Base-by-base conservation (phyloP, 1,140 invertebrate species). In the Anastrepha obliqua region DNA sequence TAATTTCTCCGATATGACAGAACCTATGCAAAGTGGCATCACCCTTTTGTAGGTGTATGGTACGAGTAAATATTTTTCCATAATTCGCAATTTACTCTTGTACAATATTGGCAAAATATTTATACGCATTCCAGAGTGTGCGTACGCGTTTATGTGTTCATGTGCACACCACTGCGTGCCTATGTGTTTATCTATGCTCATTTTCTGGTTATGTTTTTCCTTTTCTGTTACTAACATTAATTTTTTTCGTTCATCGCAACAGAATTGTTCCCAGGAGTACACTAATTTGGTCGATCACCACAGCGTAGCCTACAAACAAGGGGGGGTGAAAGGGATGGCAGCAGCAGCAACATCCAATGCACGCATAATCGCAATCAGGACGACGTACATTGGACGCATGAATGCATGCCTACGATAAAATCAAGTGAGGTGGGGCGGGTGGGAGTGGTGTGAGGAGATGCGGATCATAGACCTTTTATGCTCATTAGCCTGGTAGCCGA, bases 341-440 rank as follows among this genome's bases (percentile, higher is more conserved):
- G 65, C 13, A 58, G 55, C 55, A 58, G 13, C 29, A 58, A 58
- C 65, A 67, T 74, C 39, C 67, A 74, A 44, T 74, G 17, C 67
- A 74, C 67, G 67, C 67, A 74, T 74, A 74, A 47, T 17, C 42
- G 67, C 44, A 74, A 74, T 74, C 67, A 74, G 67, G 29, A 29
- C 29, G 29, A 29, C 29, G 29, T 47, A 17, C 51, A 55, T 55
- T 55, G 51, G 6, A 29, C 65, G 65, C 65, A 39, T 42, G 39
- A 39, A 67, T 20, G 29, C 65, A 67, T 67, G 65, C 65, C 11
- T 67, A 42, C 20, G 39, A 20, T 20, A 7, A 67, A 67, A 20
- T 5, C 3, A 15, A 67, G 8, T 13, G 2, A 67, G 13, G 3
- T 8, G 39, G 20, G 3, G 9, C 29, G 29, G 3, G 62, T 39